Base-by-base conservation (phyloP, 2,888 invertebrate genomes). In the Acanthopleura granulata region DNA sequence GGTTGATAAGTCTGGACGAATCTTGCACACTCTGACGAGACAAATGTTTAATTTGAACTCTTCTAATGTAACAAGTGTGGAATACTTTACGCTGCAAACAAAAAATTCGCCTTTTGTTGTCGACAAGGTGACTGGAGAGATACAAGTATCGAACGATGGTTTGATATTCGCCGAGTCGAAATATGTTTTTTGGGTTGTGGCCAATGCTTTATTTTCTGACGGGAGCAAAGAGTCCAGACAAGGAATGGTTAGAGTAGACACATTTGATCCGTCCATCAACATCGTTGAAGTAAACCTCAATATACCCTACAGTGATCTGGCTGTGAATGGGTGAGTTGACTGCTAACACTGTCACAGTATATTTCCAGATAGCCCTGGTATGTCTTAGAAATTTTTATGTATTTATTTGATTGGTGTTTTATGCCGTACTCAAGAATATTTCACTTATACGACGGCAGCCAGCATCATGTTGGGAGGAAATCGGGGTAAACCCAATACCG, bases 141-240 rank as follows among this genome's bases (percentile, higher is more conserved):
- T 73, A 16, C 22, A 61, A 11, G 62, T 73, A 22, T 22, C 66
- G 16, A 66, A 66, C 29, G 16, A 18, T 25, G 29, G 25, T 6
- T 27, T 66, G 22, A 16, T 66, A 22, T 66, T 22, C 29, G 25
- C 25, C 1, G 66, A 66, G 15, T 27, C 25, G 16, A 66, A 66
- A 66, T 66, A 66, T 27, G 25, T 66, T 16, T 66, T 66, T 25
- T 66, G 66, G 66, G 29, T 66, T 27, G 66, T 66, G 6, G 66
- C 66, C 25, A 66, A 66, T 27, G 66, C 29, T 22, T 15, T 66
- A 6, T 66, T 6, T 14, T 6, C 22, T 16, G 66, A 66, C 66
- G 66, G 25, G 6, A 27, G 27, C 29, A 27, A 27, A 16, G 66
- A 27, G 14, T 66, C 66, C 27, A 66, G 66, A 66, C 66, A 66